These are phyloP conservation scores for Metopia argyrocephala DNA, from an alignment of 2,888 invertebrate genomes.

Conservation along the genomic window DNA sequence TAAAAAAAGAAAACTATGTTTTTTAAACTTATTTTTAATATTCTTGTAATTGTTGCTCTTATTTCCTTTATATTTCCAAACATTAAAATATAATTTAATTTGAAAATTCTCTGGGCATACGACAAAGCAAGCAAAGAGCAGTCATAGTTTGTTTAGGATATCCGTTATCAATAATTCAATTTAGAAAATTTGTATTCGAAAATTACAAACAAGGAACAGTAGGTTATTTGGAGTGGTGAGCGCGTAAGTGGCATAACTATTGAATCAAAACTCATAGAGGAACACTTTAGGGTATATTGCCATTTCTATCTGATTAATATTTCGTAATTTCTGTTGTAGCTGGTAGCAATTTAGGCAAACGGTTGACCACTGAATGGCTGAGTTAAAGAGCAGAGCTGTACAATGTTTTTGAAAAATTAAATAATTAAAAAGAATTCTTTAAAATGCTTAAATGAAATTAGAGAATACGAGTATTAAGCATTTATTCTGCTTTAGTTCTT, in stretches of 20 bases:
- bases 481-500: too few relatives aligned
- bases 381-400: constrained; percentile 9
- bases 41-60: neutral
- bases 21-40: neutral
- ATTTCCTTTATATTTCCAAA: too few relatives aligned
- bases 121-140: too few relatives aligned
- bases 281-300: constrained; percentile 34
- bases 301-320: constrained; percentile 57
- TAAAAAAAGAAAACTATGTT: neutral
- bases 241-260: too few relatives aligned
- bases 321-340: constrained; percentile 47
- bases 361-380: constrained; percentile 42
- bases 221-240: constrained; percentile 25
- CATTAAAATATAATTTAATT: too few relatives aligned
- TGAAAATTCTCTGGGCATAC: too few relatives aligned
- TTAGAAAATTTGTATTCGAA: constrained; percentile 45
- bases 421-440: constrained; percentile 4
- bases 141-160: constrained; percentile 47
- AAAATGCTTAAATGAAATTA: neutral
- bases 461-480: too few relatives aligned
- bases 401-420: neutral
- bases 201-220: neutral
- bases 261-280: constrained; percentile 36
- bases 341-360: constrained; percentile 36
- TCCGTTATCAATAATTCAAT: constrained; percentile 53